Percentiles rank a stretch among this genome's conserved stretches.
These are phyloP conservation scores for Petromus typicus DNA, from an alignment of 2,113 vertebrate genomes.

Conservation along the genomic window DNA sequence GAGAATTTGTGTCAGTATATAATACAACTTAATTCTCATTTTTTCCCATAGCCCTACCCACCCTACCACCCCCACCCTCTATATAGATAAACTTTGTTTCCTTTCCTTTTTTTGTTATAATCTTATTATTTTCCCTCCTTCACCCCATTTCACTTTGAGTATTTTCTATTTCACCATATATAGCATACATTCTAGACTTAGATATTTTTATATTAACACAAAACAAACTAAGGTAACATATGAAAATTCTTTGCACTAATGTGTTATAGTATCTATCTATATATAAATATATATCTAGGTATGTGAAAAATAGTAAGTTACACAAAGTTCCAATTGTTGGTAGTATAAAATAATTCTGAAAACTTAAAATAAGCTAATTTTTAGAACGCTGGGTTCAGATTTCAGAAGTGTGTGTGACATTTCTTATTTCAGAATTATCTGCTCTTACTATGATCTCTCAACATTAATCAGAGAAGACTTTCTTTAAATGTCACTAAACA, in stretches of 20 bases:
- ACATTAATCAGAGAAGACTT: background rate
- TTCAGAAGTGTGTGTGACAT: background rate
- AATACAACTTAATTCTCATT: too few species aligned
- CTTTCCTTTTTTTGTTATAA: too few species aligned
- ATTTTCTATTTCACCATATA: too few species aligned
- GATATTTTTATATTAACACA: background rate
- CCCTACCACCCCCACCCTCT: too few species aligned
- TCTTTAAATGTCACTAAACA: background rate
- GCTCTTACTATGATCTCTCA: background rate
- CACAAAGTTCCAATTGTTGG: background rate
- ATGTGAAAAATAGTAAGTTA: background rate
- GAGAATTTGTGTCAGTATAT: too few species aligned
- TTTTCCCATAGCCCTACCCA: too few species aligned
- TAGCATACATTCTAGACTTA: too few species aligned
- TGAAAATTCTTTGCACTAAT: constrained; percentile 19
- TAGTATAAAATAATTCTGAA: background rate
- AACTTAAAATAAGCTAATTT: background rate
- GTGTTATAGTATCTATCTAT: background rate
- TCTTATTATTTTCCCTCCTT: too few species aligned
- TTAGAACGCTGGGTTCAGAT: background rate
- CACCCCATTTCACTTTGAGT: too few species aligned
- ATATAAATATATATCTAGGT: background rate
- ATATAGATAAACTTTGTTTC: too few species aligned
- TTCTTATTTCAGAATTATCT: background rate
- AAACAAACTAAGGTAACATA: background rate